These are phyloP conservation scores for Zaprionus camerounensis DNA, from an alignment of 1,140 invertebrate species.

Conservation along the genomic window DNA sequence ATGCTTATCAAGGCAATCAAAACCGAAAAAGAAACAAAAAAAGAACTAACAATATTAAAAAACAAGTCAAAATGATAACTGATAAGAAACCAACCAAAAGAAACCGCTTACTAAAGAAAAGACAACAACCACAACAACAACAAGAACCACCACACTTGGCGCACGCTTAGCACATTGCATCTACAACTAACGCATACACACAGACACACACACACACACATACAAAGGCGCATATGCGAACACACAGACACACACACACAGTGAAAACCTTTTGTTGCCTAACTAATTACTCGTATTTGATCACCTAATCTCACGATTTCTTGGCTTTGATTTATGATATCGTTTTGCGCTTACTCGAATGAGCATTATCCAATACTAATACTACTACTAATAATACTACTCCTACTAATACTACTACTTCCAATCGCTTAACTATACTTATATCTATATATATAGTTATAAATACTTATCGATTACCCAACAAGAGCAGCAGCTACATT, in stretches of 20 bases:
- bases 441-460: constrained; percentile 57
- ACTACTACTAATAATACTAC: constrained; percentile 5
- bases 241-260: not conserved
- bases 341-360: constrained; percentile 46
- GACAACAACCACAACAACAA: constrained; percentile 48
- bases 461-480: constrained; percentile 25
- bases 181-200: constrained; percentile 25
- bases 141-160: constrained; percentile 53
- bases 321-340: constrained; percentile 48
- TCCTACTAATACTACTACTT: constrained; percentile 63
- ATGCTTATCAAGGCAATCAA: constrained; percentile 47
- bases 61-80: constrained; percentile 54
- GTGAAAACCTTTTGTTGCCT: constrained; percentile 8
- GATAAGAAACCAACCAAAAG: constrained; percentile 38
- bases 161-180: constrained; percentile 80
- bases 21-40: constrained; percentile 38
- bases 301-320: constrained; percentile 26
- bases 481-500: constrained; percentile 27
- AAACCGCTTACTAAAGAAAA: constrained; percentile 44
- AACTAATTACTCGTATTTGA: constrained; percentile 29
- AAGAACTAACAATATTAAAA: constrained; percentile 41
- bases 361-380: constrained; percentile 62
- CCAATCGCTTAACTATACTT: constrained; percentile 70
- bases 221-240: constrained; percentile 1
- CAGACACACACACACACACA: constrained; percentile 4